Conservation (phyloP, 2,888 invertebrate species). For the Gortyna flavago region DNA sequence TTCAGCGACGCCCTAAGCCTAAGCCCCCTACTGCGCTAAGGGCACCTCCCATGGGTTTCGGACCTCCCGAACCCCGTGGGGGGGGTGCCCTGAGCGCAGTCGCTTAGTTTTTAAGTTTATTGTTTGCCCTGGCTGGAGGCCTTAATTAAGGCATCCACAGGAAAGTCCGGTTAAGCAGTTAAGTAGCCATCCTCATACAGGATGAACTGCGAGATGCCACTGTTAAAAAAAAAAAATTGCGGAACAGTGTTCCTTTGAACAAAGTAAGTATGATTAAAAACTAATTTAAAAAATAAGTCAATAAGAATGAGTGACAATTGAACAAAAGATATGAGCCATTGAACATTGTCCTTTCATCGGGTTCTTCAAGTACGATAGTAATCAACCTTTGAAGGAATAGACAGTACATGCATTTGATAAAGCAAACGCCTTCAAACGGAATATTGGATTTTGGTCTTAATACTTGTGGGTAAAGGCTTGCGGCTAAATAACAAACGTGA, state of each 20-base stretch:
- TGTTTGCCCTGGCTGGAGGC: no score
- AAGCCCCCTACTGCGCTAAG: no score
- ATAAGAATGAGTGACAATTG: neutral
- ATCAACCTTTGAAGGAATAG: constrained; percentile 2
- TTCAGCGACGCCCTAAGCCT: no score
- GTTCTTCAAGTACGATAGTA: neutral
- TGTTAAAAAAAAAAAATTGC: no score
- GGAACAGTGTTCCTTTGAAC: neutral
- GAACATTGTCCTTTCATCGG: neutral
- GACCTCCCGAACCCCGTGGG: no score
- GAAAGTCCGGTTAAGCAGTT: no score
- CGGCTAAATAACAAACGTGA: neutral
- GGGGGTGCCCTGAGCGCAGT: no score
- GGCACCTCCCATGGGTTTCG: no score
- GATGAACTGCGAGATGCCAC: no score
- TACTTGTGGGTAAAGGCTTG: neutral
- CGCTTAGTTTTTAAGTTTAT: no score
- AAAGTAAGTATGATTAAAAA: neutral
- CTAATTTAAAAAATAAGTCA: neutral
- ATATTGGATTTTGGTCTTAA: neutral
- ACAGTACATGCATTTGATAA: constrained; percentile 3
- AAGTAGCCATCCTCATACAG: no score
- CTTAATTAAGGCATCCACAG: no score
- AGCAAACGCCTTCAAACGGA: neutral
- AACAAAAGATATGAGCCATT: neutral